phyloP scores from a whole-genome alignment of 2,113 vertebrate genomes.

The Emydocephalus ijimae region DNA sequence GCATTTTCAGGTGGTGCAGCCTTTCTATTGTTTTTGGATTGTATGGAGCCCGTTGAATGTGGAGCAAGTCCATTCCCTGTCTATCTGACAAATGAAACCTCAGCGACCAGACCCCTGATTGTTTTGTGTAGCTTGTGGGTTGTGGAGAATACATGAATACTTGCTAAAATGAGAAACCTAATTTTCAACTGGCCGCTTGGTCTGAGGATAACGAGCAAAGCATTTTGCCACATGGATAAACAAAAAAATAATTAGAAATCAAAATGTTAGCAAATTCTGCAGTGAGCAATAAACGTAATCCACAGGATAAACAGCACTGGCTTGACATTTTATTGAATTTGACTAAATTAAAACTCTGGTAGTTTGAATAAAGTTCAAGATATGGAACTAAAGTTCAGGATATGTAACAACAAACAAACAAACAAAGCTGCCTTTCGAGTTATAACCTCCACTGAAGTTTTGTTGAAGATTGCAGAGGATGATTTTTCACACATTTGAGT shows the following conservation, averaged over 20 bases:
- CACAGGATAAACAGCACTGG: constrained; percentile 63
- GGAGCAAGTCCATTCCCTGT: neutral
- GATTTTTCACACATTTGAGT: constrained; percentile 4
- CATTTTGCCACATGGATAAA: constrained; percentile 63
- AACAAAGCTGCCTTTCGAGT: constrained; percentile 43
- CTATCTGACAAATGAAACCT: neutral
- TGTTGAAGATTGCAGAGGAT: constrained; percentile 28
- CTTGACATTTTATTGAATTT: constrained; percentile 68
- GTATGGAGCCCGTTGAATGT: neutral
- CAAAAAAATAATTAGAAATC: constrained; percentile 68
- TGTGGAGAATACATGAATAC: neutral
- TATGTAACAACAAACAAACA: constrained; percentile 55
- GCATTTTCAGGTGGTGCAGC: neutral
- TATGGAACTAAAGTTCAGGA: constrained; percentile 61
- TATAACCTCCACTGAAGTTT: constrained; percentile 23
- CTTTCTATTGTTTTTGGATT: neutral
- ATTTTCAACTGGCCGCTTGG: constrained; percentile 56
- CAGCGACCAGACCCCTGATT: neutral
- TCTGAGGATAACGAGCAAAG: constrained; percentile 63
- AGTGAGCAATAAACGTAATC: constrained; percentile 63
- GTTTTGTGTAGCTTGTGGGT: neutral
- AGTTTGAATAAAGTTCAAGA: constrained; percentile 68
- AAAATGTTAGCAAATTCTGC: constrained; percentile 67
- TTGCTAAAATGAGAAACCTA: constrained; percentile 50
- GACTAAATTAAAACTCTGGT: constrained; percentile 65